Evolutionary conservation across 2,797 vertebrate genomes (phyloP).

Genomic region (Alca torda): DNA sequence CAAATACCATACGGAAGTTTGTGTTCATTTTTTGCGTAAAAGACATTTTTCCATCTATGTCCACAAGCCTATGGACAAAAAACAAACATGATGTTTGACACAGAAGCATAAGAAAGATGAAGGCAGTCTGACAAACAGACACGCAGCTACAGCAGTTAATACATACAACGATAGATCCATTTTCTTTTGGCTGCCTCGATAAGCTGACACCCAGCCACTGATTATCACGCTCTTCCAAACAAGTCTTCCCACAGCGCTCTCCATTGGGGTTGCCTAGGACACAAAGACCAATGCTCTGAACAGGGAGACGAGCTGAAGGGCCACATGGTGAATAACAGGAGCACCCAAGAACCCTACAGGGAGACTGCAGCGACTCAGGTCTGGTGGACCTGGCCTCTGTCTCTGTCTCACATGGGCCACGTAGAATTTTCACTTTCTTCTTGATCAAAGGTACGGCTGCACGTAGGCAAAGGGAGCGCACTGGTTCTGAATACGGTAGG

Average conservation of each 20-base stretch:
- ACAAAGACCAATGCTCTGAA: not conserved
- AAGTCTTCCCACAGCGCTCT: constrained; percentile 86
- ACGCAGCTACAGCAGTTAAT: not conserved
- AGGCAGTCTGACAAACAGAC: not conserved
- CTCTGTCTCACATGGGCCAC: not conserved
- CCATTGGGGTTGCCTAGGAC: constrained; percentile 75
- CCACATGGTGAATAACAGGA: not conserved
- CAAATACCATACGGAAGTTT: constrained; percentile 91
- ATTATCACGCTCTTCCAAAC: constrained; percentile 87
- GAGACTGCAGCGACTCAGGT: not conserved
- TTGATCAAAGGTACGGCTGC: not conserved
- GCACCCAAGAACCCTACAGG: not conserved
- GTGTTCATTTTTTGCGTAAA: constrained; percentile 80
- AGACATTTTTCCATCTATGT: constrained; percentile 96
- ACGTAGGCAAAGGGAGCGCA: not conserved
- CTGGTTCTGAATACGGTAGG: not conserved
- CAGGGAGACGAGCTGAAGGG: not conserved
- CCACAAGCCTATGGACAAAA: constrained; percentile 87
- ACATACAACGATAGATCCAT: constrained; percentile 88
- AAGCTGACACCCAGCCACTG: constrained; percentile 97
- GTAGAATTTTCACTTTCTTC: not conserved
- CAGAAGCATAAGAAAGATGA: not conserved
- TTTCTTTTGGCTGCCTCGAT: constrained; percentile 84
- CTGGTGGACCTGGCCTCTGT: not conserved
- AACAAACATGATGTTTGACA: not conserved